Evolutionary conservation across 2,888 invertebrate genomes (phyloP), one percentile per base, ranked within the genome.

Genomic region (Empis stercorea): DNA sequence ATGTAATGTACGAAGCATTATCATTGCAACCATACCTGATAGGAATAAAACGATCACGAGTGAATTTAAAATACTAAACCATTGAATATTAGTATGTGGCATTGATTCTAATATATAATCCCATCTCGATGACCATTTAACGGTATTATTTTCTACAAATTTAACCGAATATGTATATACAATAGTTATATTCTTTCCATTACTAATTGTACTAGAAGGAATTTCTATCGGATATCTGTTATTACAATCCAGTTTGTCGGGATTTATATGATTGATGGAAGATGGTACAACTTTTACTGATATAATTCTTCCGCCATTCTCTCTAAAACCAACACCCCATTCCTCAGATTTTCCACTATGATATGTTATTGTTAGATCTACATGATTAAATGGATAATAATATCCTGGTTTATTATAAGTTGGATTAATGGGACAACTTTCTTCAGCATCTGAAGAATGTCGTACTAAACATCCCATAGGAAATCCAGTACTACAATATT

Each of bases 11-110:
- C 97, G 76, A 55, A 99, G 71, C 70, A 99, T 78, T 61, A 99
- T 99, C 97, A 99, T 99, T 27, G 96, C 97, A 14, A 99, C 95
- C 97, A 99, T 99, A 55, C 97, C 99, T 55, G 95, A 93, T 16
- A 99, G 73, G 71, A 99, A 99, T 30, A 95, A 72, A 3, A 94
- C 94, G 60, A 99, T 99, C 48, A 99, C 94, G 58, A 99, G 73
- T 0, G 96, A 96, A 70, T 99, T 99, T 52, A 99, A 75, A 61
- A 99, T 99, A 54, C 94, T 95, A 68, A 97, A 96, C 97, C 96
- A 97, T 66, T 97, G 96, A 59, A 97, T 96, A 65, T 96, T 96
- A 1, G 96, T 91, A 65, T 96, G 94, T 0, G 94, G 95, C 87
- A 95, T 93, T 1, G 96, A 94, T 70, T 96, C 94, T 49, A 99